Conservation (phyloP, 1,140 invertebrate species). For the Anastatus disparis region DNA sequence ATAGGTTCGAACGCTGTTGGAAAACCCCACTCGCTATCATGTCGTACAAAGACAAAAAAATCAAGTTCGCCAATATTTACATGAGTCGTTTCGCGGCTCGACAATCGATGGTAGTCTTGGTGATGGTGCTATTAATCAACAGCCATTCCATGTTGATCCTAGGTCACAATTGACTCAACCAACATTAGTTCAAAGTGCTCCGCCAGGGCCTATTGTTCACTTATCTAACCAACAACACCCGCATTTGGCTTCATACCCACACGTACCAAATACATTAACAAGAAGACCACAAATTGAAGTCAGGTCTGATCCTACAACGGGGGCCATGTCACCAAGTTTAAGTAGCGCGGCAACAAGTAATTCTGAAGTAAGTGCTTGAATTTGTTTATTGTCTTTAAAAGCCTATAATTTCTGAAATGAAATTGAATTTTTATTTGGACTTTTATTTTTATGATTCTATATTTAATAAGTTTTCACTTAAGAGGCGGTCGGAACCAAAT, state of each 20-base stretch:
- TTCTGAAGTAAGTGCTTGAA: conserved; percentile 80
- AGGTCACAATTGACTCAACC: conserved; percentile 42
- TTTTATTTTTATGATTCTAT: too few species aligned
- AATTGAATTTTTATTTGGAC: too few species aligned
- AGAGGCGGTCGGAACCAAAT: too few species aligned
- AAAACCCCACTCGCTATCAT: conserved; percentile 92
- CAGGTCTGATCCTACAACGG: conserved; percentile 69
- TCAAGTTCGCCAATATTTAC: conserved; percentile 87
- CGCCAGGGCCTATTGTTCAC: conserved; percentile 53
- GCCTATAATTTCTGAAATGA: too few species aligned
- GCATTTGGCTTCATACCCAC: conserved; percentile 61
- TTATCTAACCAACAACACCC: conserved; percentile 49
- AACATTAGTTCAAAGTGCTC: conserved; percentile 61
- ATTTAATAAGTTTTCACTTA: too few species aligned
- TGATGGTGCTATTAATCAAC: neutral
- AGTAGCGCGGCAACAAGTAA: conserved; percentile 80
- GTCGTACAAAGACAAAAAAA: conserved; percentile 90
- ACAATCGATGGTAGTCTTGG: conserved; percentile 26
- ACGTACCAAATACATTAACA: conserved; percentile 47
- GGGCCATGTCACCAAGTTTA: conserved; percentile 75
- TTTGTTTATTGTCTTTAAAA: too few species aligned
- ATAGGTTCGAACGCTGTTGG: conserved; percentile 83
- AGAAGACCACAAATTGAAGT: conserved; percentile 54
- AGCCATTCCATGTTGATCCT: conserved; percentile 53
- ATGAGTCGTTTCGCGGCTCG: conserved; percentile 73